Conservation (phyloP, 1,140 invertebrate genomes). For the Nephila pilipes region DNA sequence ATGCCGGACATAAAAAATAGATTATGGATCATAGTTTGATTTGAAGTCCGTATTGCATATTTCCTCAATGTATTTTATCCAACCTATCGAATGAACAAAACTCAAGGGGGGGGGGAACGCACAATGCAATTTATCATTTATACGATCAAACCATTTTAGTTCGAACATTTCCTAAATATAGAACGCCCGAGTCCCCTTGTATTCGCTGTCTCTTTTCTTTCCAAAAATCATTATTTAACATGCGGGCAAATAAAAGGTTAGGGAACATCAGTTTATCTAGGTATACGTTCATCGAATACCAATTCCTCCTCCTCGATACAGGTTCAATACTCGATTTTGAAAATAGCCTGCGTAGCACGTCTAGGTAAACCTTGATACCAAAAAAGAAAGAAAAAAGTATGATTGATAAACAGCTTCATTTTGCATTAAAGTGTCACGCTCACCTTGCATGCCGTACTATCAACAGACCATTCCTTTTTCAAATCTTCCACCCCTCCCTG, state of each 20-base stretch:
- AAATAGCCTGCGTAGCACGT: background rate
- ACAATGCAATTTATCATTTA: too few relatives aligned
- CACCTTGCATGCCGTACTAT: background rate
- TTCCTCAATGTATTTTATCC: too few relatives aligned
- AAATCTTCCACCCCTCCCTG: background rate
- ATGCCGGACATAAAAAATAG: too few relatives aligned
- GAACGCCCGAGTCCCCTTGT: background rate
- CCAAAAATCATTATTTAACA: background rate
- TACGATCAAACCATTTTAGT: too few relatives aligned
- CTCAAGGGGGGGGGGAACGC: too few relatives aligned
- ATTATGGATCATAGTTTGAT: too few relatives aligned
- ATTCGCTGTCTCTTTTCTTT: background rate
- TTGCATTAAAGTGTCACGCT: constrained; percentile 54
- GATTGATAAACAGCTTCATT: constrained; percentile 46
- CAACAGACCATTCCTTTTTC: constrained; percentile 31
- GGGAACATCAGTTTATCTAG: background rate
- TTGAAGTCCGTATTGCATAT: too few relatives aligned
- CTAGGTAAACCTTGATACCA: background rate
- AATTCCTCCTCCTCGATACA: background rate
- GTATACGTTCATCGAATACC: background rate
- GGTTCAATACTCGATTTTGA: background rate
- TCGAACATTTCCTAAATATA: background rate
- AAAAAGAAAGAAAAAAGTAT: background rate
- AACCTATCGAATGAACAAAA: too few relatives aligned
- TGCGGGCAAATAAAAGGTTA: background rate